Evolutionary conservation across 1,140 invertebrate species (phyloP), one percentile per base, ranked within the genome.

Genomic region (Lethocerus indicus): DNA sequence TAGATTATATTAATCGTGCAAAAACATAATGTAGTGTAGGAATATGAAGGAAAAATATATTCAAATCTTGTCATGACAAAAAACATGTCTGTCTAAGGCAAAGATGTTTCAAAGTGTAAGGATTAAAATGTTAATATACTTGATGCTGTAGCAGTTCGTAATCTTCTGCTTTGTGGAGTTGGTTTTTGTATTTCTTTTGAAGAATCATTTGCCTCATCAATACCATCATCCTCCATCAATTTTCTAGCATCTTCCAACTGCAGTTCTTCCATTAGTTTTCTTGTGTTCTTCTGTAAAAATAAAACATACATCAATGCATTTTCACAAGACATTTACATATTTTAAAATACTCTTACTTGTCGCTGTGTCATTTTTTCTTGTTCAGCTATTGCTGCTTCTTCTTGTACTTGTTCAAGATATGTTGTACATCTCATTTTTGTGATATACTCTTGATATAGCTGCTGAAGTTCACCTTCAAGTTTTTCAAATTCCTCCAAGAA

Each of bases 401-500:
- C 78, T 41, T 83, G 70, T 51, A 81, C 70, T 54, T 81, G 75
- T 60, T 89, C 83, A 4, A 90, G 64, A 60, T 80, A 85, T n/a
- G 81, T 79, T 1, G 94, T 72, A 57, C 87, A 89, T 27, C 92
- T 76, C 61, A 89, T 83, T 47, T 88, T 80, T 42, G 83, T 69
- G 27, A 96, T 77, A 67, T 96, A 98, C 51, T 83, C 75, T 41
- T 87, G 77, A 66, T 95, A 97, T 13, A 93, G 67, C 57, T 74
- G 67, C 58, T 84, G 79, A 6, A 97, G 65, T 61, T 95, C 89
- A 37, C 73, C 68, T 66, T 99, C 93, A 12, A 92, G 71, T 39
- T 81, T 79, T 54, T 94, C 89, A 65, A 94, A 92, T 64, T 98
- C 95, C 59, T 94, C 87, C 76, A 97, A 84, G 64, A 95, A 97